These are phyloP conservation scores for Ochropleura plecta DNA, from an alignment of 2,888 invertebrate species.

Conservation along the genomic window DNA sequence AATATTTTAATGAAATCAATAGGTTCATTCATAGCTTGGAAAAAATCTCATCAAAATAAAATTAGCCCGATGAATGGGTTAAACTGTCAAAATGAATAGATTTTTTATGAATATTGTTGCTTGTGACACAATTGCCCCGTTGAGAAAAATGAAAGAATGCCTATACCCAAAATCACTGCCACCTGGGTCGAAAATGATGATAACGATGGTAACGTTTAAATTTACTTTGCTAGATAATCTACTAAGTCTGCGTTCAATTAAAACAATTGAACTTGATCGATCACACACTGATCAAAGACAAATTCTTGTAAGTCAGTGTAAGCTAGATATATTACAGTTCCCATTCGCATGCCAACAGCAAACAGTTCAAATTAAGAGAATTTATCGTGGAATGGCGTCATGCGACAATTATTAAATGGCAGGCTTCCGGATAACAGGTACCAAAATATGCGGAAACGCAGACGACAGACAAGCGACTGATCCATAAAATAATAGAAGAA, in stretches of 20 bases:
- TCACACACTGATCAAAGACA: conserved; percentile 32
- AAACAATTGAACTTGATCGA: conserved; percentile 55
- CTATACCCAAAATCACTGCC: too few species aligned
- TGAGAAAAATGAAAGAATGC: background rate
- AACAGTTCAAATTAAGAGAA: conserved; percentile 54
- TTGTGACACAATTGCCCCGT: background rate
- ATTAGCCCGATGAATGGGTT: background rate
- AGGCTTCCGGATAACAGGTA: conserved; percentile 35
- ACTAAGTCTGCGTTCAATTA: conserved; percentile 15
- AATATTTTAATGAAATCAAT: background rate
- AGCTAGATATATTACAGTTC: conserved; percentile 53
- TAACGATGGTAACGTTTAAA: background rate
- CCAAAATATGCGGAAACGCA: conserved; percentile 62
- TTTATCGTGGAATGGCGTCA: conserved; percentile 36
- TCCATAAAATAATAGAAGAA: conserved; percentile 20
- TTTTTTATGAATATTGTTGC: background rate
- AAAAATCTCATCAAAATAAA: background rate
- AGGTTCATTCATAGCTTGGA: background rate
- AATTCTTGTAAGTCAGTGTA: conserved; percentile 51
- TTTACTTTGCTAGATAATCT: background rate
- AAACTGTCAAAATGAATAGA: background rate
- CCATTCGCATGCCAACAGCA: conserved; percentile 37
- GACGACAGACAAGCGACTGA: conserved; percentile 31
- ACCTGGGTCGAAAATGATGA: background rate
- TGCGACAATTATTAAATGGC: conserved; percentile 37